phyloP scores from a whole-genome alignment of 2,888 invertebrate species.

The Neoscelio sp. region DNA sequence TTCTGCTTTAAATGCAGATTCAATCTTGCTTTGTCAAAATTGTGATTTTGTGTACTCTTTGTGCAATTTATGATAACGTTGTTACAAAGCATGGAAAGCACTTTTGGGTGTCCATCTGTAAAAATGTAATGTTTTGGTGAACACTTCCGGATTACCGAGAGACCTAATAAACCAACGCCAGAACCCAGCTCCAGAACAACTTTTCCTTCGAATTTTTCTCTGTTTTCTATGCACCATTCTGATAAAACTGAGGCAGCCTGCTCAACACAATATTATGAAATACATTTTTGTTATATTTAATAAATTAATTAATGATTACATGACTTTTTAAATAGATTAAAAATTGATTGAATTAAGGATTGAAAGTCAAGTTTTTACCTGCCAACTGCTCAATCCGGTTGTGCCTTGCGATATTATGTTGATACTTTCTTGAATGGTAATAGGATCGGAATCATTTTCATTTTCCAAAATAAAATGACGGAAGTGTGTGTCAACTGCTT shows the following conservation, averaged over 20 bases:
- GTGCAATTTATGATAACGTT: constrained; percentile 87
- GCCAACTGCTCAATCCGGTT: constrained; percentile 89
- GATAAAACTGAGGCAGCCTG: constrained; percentile 89
- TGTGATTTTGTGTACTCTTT: constrained; percentile 46
- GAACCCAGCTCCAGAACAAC: constrained; percentile 90
- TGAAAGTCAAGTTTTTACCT: constrained; percentile 45
- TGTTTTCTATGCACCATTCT: constrained; percentile 88
- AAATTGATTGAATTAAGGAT: constrained; percentile 5
- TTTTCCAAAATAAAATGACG: constrained; percentile 86
- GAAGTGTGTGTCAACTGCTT: constrained; percentile 83
- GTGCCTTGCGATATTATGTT: constrained; percentile 91
- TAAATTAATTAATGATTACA: no score
- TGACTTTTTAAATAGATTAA: not conserved
- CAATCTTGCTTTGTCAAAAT: constrained; percentile 50
- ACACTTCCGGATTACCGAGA: constrained; percentile 86
- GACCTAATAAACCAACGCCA: constrained; percentile 90
- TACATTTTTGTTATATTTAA: not conserved
- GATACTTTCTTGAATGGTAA: constrained; percentile 88
- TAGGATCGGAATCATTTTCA: constrained; percentile 78
- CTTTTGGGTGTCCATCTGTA: constrained; percentile 88
- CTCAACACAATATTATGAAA: not conserved
- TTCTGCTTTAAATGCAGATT: constrained; percentile 66
- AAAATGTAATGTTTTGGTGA: constrained; percentile 85
- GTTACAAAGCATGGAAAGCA: constrained; percentile 86
- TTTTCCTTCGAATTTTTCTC: constrained; percentile 84